Conservation (phyloP, 2,888 invertebrate genomes). For the Caenorhabditis drosophilae region DNA sequence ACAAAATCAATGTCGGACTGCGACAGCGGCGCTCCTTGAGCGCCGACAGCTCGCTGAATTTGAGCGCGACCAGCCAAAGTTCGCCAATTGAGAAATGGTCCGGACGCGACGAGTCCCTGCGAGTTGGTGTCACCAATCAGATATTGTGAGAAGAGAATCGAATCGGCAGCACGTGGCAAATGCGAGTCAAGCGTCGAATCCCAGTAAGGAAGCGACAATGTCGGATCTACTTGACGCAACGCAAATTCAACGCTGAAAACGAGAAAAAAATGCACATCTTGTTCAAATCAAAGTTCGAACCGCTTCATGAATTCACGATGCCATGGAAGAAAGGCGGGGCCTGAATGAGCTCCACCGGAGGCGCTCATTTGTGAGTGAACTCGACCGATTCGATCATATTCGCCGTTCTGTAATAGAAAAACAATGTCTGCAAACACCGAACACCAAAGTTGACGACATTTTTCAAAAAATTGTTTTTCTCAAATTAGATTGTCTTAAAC, state of each 20-base stretch:
- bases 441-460: too few species aligned
- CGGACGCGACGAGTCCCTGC: slow-evolving; percentile 39
- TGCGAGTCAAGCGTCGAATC: slow-evolving; percentile 47
- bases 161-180: slow-evolving; percentile 53
- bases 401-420: slow-evolving; percentile 32
- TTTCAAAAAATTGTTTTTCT: too few species aligned
- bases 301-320: slow-evolving; percentile 29
- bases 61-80: slow-evolving; percentile 49
- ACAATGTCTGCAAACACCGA: too few species aligned
- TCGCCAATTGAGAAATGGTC: slow-evolving; percentile 57
- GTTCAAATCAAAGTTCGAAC: too few species aligned
- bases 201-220: slow-evolving; percentile 54
- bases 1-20: slow-evolving; percentile 52
- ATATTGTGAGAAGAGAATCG: slow-evolving; percentile 50
- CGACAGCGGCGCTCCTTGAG: slow-evolving; percentile 46
- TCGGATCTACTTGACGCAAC: slow-evolving; percentile 54
- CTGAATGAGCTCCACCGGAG: slow-evolving; percentile 63
- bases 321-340: slow-evolving; percentile 40
- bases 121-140: slow-evolving; percentile 22
- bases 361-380: slow-evolving; percentile 57
- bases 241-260: slow-evolving; percentile 58
- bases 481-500: too few species aligned
- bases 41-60: slow-evolving; percentile 50
- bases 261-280: too few species aligned
- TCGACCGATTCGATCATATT: slow-evolving; percentile 47